A percentile compares a stretch with the other conserved stretches of the same genome.
Conservation (phyloP, 53 echinoderm and acorn worm genomes). For the Mesocentrotus franciscanus region DNA sequence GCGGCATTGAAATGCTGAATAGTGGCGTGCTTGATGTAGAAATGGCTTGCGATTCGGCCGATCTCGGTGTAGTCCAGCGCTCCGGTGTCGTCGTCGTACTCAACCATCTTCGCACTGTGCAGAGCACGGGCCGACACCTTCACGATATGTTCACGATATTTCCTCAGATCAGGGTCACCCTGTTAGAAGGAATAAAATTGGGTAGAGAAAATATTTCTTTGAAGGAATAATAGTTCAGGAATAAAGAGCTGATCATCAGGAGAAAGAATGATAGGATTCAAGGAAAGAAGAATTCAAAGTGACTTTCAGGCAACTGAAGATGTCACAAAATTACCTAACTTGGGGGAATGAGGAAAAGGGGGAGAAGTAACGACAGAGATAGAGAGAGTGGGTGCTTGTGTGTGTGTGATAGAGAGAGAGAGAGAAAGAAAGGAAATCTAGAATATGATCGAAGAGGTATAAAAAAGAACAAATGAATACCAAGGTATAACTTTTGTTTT, state of each 20-base stretch:
- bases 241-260: not conserved
- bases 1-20: conserved; percentile 84
- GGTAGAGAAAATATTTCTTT: not conserved
- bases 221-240: not conserved
- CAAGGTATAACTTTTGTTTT: too few relatives aligned
- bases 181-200: conserved; percentile 17
- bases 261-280: not conserved
- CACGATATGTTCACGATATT: conserved; percentile 78
- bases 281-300: not conserved
- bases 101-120: conserved; percentile 90
- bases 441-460: too few relatives aligned
- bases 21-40: conserved; percentile 90
- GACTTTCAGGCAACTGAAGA: too few relatives aligned
- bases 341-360: too few relatives aligned
- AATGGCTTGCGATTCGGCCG: conserved; percentile 93
- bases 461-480: too few relatives aligned
- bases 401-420: too few relatives aligned
- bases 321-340: too few relatives aligned
- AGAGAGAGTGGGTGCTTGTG: too few relatives aligned
- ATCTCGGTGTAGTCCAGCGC: conserved; percentile 90
- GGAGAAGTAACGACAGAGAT: too few relatives aligned
- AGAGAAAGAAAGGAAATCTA: too few relatives aligned
- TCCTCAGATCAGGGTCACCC: conserved; percentile 82
- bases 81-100: conserved; percentile 76
- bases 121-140: conserved; percentile 73